These are phyloP conservation scores for Leucophenga montana DNA, from an alignment of 2,888 invertebrate genomes.

Conservation along the genomic window DNA sequence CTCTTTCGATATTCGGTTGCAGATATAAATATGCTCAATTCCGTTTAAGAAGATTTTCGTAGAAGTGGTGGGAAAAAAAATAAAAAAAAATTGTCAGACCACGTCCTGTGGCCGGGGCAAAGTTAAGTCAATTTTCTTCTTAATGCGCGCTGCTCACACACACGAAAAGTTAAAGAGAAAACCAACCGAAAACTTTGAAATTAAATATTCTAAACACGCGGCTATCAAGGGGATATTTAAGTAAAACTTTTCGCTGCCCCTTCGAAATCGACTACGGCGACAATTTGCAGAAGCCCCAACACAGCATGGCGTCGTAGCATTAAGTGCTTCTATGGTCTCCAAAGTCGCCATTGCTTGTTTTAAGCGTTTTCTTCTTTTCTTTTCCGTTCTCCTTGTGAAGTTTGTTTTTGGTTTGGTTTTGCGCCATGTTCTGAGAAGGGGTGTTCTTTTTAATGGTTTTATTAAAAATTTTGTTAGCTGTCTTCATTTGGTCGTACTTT, in stretches of 20 bases:
- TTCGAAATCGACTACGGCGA: conserved; percentile 9
- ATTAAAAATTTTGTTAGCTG: conserved; percentile 12
- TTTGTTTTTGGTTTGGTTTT: conserved; percentile 35
- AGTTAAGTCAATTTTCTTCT: conserved; percentile 27
- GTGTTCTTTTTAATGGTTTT: conserved; percentile 10
- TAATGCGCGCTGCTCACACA: background rate
- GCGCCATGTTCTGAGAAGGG: background rate
- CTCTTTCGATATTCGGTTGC: background rate
- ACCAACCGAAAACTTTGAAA: conserved; percentile 51
- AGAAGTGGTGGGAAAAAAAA: background rate
- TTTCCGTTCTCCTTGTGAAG: conserved; percentile 26
- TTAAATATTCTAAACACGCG: conserved; percentile 63
- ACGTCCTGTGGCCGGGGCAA: conserved; percentile 21
- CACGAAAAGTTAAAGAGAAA: background rate
- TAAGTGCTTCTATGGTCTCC: background rate
- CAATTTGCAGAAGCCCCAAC: background rate
- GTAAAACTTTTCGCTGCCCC: conserved; percentile 13
- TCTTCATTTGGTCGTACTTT: background rate
- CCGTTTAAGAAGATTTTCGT: background rate
- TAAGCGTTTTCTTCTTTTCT: conserved; percentile 48
- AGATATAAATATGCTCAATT: background rate
- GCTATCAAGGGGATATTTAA: conserved; percentile 32
- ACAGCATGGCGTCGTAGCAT: no score
- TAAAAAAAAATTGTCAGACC: conserved; percentile 9
- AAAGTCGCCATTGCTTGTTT: background rate